phyloP scores from a whole-genome alignment of 2,113 vertebrate species.

The Cathartes aura region DNA sequence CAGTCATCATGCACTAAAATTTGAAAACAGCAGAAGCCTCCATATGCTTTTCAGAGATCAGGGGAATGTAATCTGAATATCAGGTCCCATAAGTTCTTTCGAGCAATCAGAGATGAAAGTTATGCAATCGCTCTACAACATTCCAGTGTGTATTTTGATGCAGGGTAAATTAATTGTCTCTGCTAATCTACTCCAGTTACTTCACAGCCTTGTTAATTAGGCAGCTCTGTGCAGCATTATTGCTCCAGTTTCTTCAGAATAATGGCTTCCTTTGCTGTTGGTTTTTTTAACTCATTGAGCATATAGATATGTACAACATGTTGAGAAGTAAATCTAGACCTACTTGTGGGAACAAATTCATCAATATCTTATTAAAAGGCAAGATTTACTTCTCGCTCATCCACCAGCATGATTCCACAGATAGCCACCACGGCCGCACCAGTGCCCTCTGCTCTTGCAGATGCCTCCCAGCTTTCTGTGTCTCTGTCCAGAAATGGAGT shows the following conservation, averaged over 20 bases:
- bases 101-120: constrained; percentile 20
- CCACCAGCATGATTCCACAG: background rate
- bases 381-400: background rate
- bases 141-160: constrained; percentile 37
- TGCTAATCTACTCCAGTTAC: constrained; percentile 8
- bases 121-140: background rate
- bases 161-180: background rate
- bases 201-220: constrained; percentile 44
- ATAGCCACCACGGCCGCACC: fast-evolving
- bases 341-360: background rate
- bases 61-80: constrained; percentile 30
- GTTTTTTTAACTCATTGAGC: background rate
- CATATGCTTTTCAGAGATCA: background rate
- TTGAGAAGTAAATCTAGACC: background rate
- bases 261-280: background rate
- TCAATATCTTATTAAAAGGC: background rate
- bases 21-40: constrained; percentile 48
- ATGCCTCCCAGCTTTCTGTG: background rate
- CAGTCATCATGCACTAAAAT: background rate
- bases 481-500: background rate
- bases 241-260: background rate
- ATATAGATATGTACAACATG: background rate
- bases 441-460: background rate
- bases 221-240: background rate
- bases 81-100: constrained; percentile 11